A percentile compares a stretch with the other conserved stretches of the same genome.
Conservation (phyloP, 2,113 vertebrate genomes). For the Anthoscopus minutus region DNA sequence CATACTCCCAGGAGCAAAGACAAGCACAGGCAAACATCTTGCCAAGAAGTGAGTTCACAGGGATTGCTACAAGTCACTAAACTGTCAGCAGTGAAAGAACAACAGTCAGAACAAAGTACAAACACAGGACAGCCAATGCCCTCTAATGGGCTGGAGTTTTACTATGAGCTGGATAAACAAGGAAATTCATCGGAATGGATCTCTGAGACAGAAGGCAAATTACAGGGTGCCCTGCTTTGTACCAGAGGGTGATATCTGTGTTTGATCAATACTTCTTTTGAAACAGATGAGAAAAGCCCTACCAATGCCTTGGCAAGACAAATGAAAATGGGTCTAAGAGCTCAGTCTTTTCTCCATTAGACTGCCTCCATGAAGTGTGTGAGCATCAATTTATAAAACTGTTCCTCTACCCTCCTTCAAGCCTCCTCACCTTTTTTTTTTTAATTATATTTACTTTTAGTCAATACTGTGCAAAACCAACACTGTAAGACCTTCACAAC, state of each 20-base stretch:
- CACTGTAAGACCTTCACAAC: background rate
- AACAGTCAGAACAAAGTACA: background rate
- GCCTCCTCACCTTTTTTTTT: background rate
- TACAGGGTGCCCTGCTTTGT: background rate
- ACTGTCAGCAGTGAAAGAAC: constrained; percentile 18
- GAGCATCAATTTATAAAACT: background rate
- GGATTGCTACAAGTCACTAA: constrained; percentile 5
- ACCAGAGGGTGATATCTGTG: background rate
- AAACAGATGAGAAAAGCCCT: background rate
- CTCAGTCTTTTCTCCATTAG: background rate
- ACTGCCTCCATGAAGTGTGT: background rate
- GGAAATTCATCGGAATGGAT: background rate
- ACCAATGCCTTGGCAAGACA: background rate
- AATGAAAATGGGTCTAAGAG: background rate
- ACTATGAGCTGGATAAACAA: background rate
- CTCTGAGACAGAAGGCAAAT: background rate
- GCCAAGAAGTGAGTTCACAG: constrained; percentile 59
- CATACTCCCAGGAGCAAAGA: constrained; percentile 28
- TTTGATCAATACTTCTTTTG: background rate
- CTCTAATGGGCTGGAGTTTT: constrained; percentile 24
- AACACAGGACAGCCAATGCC: background rate
- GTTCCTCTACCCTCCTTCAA: background rate
- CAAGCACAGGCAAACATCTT: constrained; percentile 49
- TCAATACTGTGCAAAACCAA: background rate
- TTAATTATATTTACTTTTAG: background rate